Percentiles rank a stretch among this genome's conserved stretches.
These are phyloP conservation scores for Capitulum mitella DNA, from an alignment of 2,888 invertebrate genomes.

Conservation along the genomic window DNA sequence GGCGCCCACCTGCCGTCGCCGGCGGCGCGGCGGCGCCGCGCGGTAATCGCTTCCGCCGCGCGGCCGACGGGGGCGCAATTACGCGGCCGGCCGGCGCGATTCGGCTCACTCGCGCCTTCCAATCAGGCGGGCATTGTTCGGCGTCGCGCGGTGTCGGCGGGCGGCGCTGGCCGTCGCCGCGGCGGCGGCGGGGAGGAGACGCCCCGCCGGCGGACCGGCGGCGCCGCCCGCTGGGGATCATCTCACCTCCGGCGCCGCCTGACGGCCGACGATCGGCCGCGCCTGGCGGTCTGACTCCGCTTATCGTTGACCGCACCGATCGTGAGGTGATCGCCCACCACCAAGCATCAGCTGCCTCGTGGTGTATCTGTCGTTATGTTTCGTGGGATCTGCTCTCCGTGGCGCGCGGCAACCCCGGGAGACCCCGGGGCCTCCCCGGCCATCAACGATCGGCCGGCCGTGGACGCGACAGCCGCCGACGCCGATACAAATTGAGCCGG, in stretches of 20 bases:
- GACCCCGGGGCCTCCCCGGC: too few relatives aligned
- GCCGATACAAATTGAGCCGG: too few relatives aligned
- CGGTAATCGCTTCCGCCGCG: background rate
- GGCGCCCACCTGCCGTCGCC: background rate
- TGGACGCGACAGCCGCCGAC: too few relatives aligned
- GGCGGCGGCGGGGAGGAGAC: background rate
- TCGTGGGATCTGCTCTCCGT: too few relatives aligned
- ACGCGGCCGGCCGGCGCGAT: background rate
- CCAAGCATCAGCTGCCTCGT: too few relatives aligned
- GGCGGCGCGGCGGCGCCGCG: background rate
- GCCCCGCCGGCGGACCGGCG: background rate
- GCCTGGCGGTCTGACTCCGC: too few relatives aligned
- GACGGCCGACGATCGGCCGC: too few relatives aligned
- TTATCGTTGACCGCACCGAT: too few relatives aligned
- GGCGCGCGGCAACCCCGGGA: too few relatives aligned
- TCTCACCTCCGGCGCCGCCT: background rate
- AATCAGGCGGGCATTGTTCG: constrained; percentile 6
- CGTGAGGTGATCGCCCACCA: too few relatives aligned
- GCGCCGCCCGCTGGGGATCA: background rate
- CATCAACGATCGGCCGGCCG: too few relatives aligned
- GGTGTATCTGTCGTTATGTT: too few relatives aligned
- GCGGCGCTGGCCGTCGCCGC: background rate
- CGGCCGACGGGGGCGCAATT: background rate
- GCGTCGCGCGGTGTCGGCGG: background rate
- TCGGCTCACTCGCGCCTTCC: background rate